Base-by-base conservation (phyloP, 1,140 invertebrate genomes). In the Leptonema lineaticorne region DNA sequence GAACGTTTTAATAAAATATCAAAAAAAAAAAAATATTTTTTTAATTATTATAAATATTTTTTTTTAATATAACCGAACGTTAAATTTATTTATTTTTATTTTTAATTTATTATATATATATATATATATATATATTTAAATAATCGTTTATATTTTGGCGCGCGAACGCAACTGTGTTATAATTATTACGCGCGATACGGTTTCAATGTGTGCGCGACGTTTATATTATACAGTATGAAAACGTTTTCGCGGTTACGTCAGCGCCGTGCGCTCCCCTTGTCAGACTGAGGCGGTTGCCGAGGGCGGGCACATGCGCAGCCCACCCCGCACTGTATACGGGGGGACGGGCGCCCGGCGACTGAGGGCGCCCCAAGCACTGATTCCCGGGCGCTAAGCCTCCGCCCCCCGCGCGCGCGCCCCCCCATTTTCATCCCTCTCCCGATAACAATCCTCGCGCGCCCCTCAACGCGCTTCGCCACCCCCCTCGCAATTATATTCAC, bases 361-460 rank as follows among this genome's bases (percentile, higher is more conserved):
- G 70, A 72, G 70, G 67, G 67, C 46, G 70, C 64, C 65, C 67
- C 64, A 63, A 63, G 70, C 63, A 62, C n/a, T 59, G 28, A 59
- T 50, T 68, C 70, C 70, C 70, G 70, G 70, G 70, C 70, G 46
- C 30, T 63, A n/a, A n/a, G n/a, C n/a, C n/a, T n/a, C 41, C 69
- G 58, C 69, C 59, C 66, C 59, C 59, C 46, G 24, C 24, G 28
- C 65, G 26, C 75, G 63, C 28, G 53, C 56, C 53, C 7, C 59
- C 58, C n/a, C 46, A 33, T 28, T 28, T 28, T 14, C 56, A 37
- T n/a, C 45, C 74, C 76, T 6, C 72, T 67, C 11, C 65, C n/a
- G n/a, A n/a, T n/a, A n/a, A n/a, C 73, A 26, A 67, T 67, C 48
- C 75, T 74, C 9, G 2, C 3, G 16, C 3, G 6, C 50, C 9